Evolutionary conservation across 2,888 invertebrate species (phyloP).

Genomic region (Meiosimyza platycephala): DNA sequence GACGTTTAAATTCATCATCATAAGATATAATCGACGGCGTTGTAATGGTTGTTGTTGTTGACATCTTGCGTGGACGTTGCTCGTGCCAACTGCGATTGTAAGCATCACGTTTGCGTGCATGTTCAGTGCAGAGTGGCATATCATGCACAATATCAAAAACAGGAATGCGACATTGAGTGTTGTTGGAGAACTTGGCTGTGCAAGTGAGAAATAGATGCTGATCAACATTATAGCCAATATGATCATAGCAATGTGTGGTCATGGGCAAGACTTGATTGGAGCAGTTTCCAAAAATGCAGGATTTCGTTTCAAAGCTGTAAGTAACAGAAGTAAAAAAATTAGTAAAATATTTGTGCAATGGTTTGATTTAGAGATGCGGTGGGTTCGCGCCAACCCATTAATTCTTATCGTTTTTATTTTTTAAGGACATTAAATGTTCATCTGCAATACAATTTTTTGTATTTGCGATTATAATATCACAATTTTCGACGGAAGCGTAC

Average conservation of each 20-base stretch:
- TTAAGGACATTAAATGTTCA: no score
- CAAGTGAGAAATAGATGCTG: constrained; percentile 85
- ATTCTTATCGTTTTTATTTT: no score
- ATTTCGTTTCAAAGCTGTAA: constrained; percentile 53
- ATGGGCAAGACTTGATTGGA: constrained; percentile 60
- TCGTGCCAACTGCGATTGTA: constrained; percentile 74
- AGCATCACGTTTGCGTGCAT: constrained; percentile 86
- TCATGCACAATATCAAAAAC: constrained; percentile 83
- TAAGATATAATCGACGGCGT: not conserved
- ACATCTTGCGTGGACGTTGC: constrained; percentile 81
- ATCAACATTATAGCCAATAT: constrained; percentile 86
- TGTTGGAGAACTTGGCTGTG: constrained; percentile 81
- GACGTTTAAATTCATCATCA: constrained; percentile 26
- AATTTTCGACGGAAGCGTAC: no score
- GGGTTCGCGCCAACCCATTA: no score
- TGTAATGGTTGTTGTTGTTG: constrained; percentile 20
- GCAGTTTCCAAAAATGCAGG: constrained; percentile 59
- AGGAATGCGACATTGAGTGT: constrained; percentile 82
- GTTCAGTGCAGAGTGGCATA: constrained; percentile 86
- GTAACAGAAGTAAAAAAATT: no score
- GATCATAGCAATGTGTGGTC: constrained; percentile 83
- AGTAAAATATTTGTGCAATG: no score
- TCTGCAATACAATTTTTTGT: no score
- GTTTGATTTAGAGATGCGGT: no score
- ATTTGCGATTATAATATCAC: no score